phyloP scores from a whole-genome alignment of 2,888 invertebrate species.

The Scaptomyza flava region DNA sequence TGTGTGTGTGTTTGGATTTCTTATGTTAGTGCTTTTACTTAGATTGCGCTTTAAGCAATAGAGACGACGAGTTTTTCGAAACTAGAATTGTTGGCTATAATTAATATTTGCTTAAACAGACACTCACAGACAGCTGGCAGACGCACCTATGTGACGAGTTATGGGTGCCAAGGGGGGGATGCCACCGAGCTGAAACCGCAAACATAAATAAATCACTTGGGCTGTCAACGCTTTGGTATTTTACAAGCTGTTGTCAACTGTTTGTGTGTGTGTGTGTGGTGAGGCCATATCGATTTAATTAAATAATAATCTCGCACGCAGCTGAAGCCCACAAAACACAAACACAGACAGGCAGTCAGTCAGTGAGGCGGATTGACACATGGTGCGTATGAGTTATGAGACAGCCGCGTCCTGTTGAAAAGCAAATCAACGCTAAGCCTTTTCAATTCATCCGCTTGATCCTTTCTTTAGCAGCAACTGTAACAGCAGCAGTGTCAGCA shows the following conservation, averaged over 20 bases:
- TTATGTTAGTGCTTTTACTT: background rate
- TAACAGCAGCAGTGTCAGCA: background rate
- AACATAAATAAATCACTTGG: constrained; percentile 70
- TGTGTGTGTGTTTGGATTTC: background rate
- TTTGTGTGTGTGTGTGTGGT: background rate
- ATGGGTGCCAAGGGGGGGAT: background rate
- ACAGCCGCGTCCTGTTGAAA: constrained; percentile 5
- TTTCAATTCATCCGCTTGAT: background rate
- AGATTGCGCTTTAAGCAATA: constrained; percentile 15
- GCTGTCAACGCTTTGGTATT: constrained; percentile 65
- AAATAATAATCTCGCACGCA: constrained; percentile 64
- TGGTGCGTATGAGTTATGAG: constrained; percentile 58
- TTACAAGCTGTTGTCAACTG: constrained; percentile 68
- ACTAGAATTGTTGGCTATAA: constrained; percentile 31
- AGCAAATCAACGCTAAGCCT: constrained; percentile 1
- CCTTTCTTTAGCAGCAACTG: background rate
- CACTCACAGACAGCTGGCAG: constrained; percentile 38
- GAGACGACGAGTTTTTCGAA: background rate
- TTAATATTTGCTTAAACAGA: constrained; percentile 47
- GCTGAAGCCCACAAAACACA: constrained; percentile 10
- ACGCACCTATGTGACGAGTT: constrained; percentile 18
- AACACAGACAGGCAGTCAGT: constrained; percentile 1
- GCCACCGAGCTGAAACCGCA: constrained; percentile 39
- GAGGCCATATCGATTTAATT: constrained; percentile 68
- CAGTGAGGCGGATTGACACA: constrained; percentile 20